Evolutionary conservation across 1,140 invertebrate genomes (phyloP).

Genomic region (Drosophila tristis): DNA sequence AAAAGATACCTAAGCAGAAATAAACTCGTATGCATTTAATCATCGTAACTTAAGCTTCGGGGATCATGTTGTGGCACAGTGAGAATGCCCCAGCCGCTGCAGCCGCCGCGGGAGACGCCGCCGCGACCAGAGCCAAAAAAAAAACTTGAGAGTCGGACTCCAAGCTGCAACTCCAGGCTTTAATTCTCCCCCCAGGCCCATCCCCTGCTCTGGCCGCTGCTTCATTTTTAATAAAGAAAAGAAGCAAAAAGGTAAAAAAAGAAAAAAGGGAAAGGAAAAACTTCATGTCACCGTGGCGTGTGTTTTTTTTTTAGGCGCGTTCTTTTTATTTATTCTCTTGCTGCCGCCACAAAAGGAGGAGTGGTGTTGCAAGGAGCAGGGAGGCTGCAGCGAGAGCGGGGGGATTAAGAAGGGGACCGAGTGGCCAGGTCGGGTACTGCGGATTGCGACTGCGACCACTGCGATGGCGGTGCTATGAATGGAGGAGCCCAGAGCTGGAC

Average conservation of each 20-base stretch:
- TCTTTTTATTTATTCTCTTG: slow-evolving; percentile 49
- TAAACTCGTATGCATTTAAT: slow-evolving; percentile 83
- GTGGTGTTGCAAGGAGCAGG: slow-evolving; percentile 1
- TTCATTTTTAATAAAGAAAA: slow-evolving; percentile 62
- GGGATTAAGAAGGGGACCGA: slow-evolving; percentile 70
- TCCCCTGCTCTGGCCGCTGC: slow-evolving; percentile 11
- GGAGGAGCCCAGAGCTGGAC: background rate
- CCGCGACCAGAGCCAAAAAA: background rate
- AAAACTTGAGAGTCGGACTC: background rate
- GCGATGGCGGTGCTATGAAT: slow-evolving; percentile 63
- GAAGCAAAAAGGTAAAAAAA: slow-evolving; percentile 19
- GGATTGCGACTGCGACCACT: slow-evolving; percentile 6
- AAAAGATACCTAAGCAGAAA: slow-evolving; percentile 64
- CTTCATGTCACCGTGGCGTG: slow-evolving; percentile 69
- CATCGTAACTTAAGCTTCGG: slow-evolving; percentile 79
- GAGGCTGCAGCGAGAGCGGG: slow-evolving; percentile 1
- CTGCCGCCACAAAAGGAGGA: slow-evolving; percentile 14
- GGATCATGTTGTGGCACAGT: slow-evolving; percentile 78
- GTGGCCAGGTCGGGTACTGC: slow-evolving; percentile 45
- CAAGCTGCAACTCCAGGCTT: slow-evolving; percentile 48
- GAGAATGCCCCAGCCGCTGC: slow-evolving; percentile 52
- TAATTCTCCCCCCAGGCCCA: slow-evolving; percentile 4
- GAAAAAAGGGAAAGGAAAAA: slow-evolving; percentile 46
- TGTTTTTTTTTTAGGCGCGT: slow-evolving; percentile 63
- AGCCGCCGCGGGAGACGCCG: slow-evolving; percentile 66